These are phyloP conservation scores for Volucella inanis DNA, from an alignment of 2,888 invertebrate species.

Conservation along the genomic window DNA sequence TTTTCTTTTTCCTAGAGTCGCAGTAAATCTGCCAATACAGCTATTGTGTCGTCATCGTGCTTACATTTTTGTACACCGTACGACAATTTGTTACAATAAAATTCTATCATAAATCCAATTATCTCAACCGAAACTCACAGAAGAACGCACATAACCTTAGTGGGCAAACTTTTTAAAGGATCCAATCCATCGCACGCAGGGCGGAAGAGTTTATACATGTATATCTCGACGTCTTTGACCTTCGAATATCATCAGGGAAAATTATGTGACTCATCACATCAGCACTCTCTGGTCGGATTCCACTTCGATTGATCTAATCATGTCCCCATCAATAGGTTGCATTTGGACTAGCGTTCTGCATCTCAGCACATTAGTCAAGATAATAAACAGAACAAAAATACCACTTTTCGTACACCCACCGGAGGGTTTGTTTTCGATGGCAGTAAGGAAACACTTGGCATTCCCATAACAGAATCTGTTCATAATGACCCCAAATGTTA, in stretches of 20 bases:
- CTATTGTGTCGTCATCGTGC: not conserved
- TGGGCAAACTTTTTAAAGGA: conserved; percentile 11
- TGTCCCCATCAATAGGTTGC: not conserved
- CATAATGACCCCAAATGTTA: conserved; percentile 63
- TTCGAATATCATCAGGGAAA: not conserved
- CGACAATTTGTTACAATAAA: conserved; percentile 19
- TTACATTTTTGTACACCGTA: conserved; percentile 8
- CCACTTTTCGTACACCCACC: not conserved
- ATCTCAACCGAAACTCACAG: not conserved
- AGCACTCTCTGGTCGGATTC: not conserved
- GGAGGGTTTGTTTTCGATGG: not conserved
- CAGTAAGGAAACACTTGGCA: conserved; percentile 21
- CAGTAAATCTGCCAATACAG: not conserved
- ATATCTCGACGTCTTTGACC: not conserved
- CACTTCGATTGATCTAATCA: conserved; percentile 40
- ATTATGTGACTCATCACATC: conserved; percentile 5
- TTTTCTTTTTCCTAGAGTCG: conserved; percentile 1
- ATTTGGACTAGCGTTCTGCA: not conserved
- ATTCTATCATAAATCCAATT: not conserved
- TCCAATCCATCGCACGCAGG: not conserved
- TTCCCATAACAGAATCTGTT: conserved; percentile 35
- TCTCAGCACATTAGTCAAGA: not conserved
- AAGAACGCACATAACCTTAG: not conserved
- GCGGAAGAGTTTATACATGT: not conserved
- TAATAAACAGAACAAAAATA: no score